Conservation (phyloP, 2,888 invertebrate genomes). For the Folsomia candida region DNA sequence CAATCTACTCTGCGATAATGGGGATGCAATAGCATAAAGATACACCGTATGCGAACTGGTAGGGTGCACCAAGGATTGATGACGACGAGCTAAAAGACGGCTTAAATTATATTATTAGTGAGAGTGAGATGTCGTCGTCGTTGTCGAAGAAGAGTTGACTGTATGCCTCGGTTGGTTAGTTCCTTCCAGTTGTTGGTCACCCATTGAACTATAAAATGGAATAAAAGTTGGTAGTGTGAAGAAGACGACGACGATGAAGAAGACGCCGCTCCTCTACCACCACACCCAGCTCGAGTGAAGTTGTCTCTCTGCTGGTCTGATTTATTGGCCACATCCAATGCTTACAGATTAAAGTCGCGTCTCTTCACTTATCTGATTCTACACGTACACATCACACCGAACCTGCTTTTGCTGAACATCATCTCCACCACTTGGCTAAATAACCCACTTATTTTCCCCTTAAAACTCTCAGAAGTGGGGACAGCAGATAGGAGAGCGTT, state of each 20-base stretch:
- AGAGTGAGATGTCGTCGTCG: background rate
- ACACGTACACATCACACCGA: background rate
- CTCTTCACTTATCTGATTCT: constrained; percentile 3
- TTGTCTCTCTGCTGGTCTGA: constrained; percentile 45
- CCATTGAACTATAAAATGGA: background rate
- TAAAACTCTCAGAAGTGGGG: no score
- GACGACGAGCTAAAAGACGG: no score
- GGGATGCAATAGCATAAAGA: no score
- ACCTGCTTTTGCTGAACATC: no score
- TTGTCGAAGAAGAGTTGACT: background rate
- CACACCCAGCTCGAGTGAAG: constrained; percentile 45
- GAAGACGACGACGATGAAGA: constrained; percentile 5
- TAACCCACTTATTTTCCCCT: constrained; percentile 1
- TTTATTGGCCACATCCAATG: constrained; percentile 45
- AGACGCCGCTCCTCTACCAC: constrained; percentile 15
- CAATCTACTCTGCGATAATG: no score
- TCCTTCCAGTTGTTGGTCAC: background rate
- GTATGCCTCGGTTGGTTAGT: background rate
- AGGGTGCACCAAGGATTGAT: no score
- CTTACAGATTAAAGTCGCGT: constrained; percentile 8
- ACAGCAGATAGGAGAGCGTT: background rate
- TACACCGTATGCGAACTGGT: no score
- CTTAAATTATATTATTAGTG: background rate
- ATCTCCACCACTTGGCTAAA: background rate
- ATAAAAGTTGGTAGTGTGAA: no score